Evolutionary conservation across 2,888 invertebrate genomes (phyloP), one percentile per base, ranked within the genome.

Genomic region (Pomacea canaliculata): DNA sequence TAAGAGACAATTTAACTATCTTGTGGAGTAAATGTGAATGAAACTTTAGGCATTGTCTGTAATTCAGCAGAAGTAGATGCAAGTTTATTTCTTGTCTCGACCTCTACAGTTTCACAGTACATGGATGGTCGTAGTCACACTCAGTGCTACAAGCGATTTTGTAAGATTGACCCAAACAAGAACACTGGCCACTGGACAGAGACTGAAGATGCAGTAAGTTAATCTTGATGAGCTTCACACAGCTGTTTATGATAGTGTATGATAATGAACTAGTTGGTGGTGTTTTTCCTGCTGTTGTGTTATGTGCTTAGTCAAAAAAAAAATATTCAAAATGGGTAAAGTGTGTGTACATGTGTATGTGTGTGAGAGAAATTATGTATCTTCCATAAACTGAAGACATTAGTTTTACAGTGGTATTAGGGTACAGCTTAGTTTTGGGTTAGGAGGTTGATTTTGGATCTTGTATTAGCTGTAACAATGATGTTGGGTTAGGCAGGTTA

Each of bases 161-260:
- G 72, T 9, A 79, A 81, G 70, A 80, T 87, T 9, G 82, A 87
- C 67, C 86, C 86, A 0, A 60, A 73, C 10, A 77, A 81, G 1
- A 85, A 82, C 48, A 74, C 76, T 13, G 87, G 87, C 9, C 72
- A 80, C 56, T 89, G 88, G 88, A 79, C 82, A 13, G 70, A 74
- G 18, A 79, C 81, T 23, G 89, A 89, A 76, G 89, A 89, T 79
- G 80, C 81, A 56, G 88, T 88, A 76, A 81, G 85, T 81, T 67
- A 13, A 16, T 70, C 18, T 37, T 48, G 48, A 8, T 62, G 56
- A 49, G 9, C 59, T 37, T 3, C 66, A 48, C 59, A 1, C 60
- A 5, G 16, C 13, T 49, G 1, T 65, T 27, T 48, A 56, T 12
- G 23, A 46, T 23, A 18, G 2, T 9, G 10, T 60, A 12, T 3